Evolutionary conservation across 2,797 vertebrate genomes (phyloP).

Genomic region (Siniperca undulata): DNA sequence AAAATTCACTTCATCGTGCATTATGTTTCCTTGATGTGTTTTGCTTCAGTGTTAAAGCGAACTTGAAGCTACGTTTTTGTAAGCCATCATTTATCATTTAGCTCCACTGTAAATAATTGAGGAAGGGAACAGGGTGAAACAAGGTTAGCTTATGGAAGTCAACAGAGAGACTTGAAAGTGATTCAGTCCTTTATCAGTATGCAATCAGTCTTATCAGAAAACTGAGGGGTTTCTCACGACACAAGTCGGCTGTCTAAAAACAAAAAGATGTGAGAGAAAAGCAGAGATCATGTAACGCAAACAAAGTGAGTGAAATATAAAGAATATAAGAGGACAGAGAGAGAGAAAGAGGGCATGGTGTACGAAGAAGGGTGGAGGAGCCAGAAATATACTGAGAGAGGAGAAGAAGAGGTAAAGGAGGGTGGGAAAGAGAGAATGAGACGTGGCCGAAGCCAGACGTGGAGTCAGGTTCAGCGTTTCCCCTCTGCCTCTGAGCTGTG

Average conservation of each 20-base stretch:
- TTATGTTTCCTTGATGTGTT: not conserved
- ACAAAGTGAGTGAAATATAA: conserved; percentile 35
- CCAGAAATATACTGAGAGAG: conserved; percentile 37
- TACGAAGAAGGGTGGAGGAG: conserved; percentile 27
- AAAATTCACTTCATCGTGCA: not conserved
- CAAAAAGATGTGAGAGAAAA: conserved; percentile 42
- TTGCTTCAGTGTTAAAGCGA: conserved; percentile 30
- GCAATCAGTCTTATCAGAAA: conserved; percentile 78
- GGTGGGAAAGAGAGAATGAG: conserved; percentile 53
- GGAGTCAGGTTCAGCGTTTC: conserved; percentile 58
- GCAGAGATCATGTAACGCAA: conserved; percentile 44
- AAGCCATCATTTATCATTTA: conserved; percentile 54
- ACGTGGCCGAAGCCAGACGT: conserved; percentile 52
- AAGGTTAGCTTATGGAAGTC: conserved; percentile 54
- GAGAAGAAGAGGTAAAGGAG: conserved; percentile 34
- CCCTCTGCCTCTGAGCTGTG: conserved; percentile 41
- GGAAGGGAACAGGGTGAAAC: conserved; percentile 38
- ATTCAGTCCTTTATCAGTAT: conserved; percentile 68
- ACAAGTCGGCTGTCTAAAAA: conserved; percentile 46
- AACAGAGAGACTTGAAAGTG: conserved; percentile 45
- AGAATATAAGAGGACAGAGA: conserved; percentile 36
- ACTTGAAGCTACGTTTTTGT: conserved; percentile 45
- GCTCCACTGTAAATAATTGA: conserved; percentile 20
- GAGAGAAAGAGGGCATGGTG: conserved; percentile 13
- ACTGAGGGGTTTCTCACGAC: conserved; percentile 74